phyloP scores from a whole-genome alignment of 2,888 invertebrate genomes.

The Apamea monoglypha region DNA sequence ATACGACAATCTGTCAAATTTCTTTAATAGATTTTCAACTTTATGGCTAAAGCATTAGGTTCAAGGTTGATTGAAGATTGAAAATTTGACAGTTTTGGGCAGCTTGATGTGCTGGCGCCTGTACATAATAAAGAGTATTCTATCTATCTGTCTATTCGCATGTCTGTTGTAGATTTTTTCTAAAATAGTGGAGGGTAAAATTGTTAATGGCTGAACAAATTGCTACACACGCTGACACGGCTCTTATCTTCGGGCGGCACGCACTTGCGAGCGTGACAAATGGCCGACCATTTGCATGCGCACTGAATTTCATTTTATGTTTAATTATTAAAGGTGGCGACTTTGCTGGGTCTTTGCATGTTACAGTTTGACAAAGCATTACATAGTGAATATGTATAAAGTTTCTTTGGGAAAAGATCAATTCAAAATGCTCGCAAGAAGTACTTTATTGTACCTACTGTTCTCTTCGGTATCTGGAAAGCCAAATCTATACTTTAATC shows the following conservation, averaged over 20 bases:
- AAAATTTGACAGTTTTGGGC: no score
- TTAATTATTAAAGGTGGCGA: constrained; percentile 5
- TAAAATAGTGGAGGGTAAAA: constrained; percentile 42
- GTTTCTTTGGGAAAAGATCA: background rate
- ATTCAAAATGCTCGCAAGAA: background rate
- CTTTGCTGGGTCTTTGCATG: background rate
- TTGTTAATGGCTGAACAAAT: constrained; percentile 53
- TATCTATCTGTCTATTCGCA: constrained; percentile 11
- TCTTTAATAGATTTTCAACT: no score
- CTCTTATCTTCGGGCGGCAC: constrained; percentile 50
- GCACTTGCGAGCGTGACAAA: constrained; percentile 55
- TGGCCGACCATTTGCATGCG: constrained; percentile 44
- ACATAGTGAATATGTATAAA: no score
- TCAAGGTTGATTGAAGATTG: no score
- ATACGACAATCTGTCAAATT: no score
- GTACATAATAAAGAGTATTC: no score
- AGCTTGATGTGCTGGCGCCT: no score
- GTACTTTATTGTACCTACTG: background rate
- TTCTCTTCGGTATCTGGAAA: background rate
- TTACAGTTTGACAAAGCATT: background rate
- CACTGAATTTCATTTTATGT: constrained; percentile 26
- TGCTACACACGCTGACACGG: constrained; percentile 10
- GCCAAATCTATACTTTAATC: background rate
- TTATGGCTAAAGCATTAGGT: no score
- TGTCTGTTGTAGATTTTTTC: constrained; percentile 19